These are phyloP conservation scores for Ips typographus DNA, from an alignment of 1,140 invertebrate genomes.

Conservation along the genomic window DNA sequence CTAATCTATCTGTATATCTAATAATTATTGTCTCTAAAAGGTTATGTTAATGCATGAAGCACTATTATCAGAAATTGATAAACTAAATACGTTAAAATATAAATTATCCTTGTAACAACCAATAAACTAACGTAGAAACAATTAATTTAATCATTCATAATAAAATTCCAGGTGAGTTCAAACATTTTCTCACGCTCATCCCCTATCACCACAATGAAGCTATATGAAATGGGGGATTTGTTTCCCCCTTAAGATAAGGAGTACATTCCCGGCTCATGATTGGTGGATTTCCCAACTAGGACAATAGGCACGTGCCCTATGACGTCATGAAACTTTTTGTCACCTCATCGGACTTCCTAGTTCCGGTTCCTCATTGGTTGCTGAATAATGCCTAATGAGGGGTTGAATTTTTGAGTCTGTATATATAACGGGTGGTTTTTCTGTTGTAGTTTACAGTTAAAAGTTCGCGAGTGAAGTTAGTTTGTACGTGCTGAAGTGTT, in stretches of 20 bases:
- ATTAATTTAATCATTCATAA: too few species aligned
- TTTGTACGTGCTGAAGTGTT: background rate
- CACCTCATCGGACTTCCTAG: conserved; percentile 39
- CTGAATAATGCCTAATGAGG: conserved; percentile 20
- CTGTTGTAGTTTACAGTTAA: background rate
- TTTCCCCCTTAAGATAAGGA: background rate
- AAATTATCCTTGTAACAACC: too few species aligned
- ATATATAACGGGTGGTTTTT: conserved; percentile 36
- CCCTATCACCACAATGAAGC: background rate
- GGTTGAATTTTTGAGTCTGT: conserved; percentile 36
- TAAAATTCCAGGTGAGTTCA: too few species aligned
- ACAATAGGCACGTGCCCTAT: conserved; percentile 36
- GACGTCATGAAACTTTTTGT: conserved; percentile 17
- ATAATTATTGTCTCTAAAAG: too few species aligned
- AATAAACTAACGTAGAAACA: too few species aligned
- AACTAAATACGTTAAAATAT: too few species aligned
- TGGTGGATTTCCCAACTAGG: conserved; percentile 13
- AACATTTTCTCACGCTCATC: conserved; percentile 7
- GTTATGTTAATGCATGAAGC: too few species aligned
- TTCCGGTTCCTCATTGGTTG: conserved; percentile 44
- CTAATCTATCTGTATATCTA: too few species aligned
- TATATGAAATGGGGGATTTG: background rate
- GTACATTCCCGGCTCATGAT: conserved; percentile 4
- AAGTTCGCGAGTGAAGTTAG: too few species aligned
- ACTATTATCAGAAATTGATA: too few species aligned